Conservation (phyloP, 2,113 vertebrate genomes). For the Cyrtonyx montezumae region DNA sequence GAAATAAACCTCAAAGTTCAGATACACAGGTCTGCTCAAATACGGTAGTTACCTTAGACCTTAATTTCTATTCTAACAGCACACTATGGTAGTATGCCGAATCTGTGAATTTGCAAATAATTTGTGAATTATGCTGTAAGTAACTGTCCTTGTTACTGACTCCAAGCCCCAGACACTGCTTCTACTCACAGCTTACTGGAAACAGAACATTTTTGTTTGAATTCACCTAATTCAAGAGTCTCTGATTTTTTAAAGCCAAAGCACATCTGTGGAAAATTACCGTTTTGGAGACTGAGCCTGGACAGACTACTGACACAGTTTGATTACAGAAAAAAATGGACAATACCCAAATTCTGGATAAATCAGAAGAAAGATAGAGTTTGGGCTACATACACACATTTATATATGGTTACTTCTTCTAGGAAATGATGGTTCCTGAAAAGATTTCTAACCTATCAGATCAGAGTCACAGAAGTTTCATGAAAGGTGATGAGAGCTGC, state of each 20-base stretch:
- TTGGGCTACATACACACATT: not conserved
- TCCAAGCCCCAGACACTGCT: not conserved
- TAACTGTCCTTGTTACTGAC: not conserved
- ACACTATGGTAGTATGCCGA: not conserved
- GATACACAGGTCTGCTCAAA: not conserved
- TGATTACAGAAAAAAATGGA: not conserved
- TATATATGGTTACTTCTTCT: not conserved
- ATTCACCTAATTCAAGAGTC: not conserved
- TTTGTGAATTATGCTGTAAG: not conserved
- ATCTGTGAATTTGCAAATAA: not conserved
- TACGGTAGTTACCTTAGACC: not conserved
- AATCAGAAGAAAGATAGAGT: not conserved
- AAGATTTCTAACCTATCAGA: not conserved
- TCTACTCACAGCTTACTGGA: not conserved
- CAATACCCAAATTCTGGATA: not conserved
- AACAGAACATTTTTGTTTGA: not conserved
- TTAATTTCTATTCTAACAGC: not conserved
- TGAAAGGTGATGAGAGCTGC: not conserved
- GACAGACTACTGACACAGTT: not conserved
- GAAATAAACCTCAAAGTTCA: not conserved
- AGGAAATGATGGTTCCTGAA: not conserved
- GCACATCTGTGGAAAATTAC: not conserved
- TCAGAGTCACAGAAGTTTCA: not conserved
- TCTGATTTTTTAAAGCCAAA: slow-evolving; percentile 1
- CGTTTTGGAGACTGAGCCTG: not conserved